Base-by-base conservation (phyloP, 2,888 invertebrate species). In the Cantharis rufa region DNA sequence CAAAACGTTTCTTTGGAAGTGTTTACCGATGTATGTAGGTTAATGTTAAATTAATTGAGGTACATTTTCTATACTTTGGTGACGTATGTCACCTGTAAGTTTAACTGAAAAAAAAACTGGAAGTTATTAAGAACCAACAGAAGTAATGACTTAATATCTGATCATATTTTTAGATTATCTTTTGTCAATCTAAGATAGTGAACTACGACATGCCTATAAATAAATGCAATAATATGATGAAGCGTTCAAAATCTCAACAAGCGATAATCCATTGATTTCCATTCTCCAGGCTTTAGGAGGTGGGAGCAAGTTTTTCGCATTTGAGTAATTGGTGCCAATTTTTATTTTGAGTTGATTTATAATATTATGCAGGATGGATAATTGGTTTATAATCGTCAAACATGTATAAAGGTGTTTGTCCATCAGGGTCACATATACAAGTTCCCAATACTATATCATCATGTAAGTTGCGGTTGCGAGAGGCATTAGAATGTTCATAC, bases 401-500 rank as follows among this genome's bases (percentile, higher is more conserved):
- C 13, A 66, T 18, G 24, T 66, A 16, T 66, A 66, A 66, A 66
- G 64, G 64, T 66, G 64, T 66, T 66, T 24, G 64, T 66, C 16
- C 48, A 71, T 75, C 75, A 75, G 68, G 71, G 71, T 75, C 71
- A 71, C 27, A 48, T 18, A 68, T 69, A 69, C 32, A 63, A 71
- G 61, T 74, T 70, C 70, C 62, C 63, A 71, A 71, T 71, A 75
- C 11, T 24, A 68, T 68, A 62, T 69, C 70, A 66, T 66, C 64
- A 66, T 66, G 66, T 68, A 75, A 28, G 61, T 74, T 69, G 62
- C 71, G 48, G 27, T 72, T 71, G 72, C 70, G 28, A 68, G 74
- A 71, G 68, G 77, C 69, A 78, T 78, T 75, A 75, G 76, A 76
- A 78, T 76, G 76, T 78, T 69, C 74, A 70, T 70, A 70, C 27